phyloP scores from a whole-genome alignment of 2,113 vertebrate species.

The Zapornia atra region DNA sequence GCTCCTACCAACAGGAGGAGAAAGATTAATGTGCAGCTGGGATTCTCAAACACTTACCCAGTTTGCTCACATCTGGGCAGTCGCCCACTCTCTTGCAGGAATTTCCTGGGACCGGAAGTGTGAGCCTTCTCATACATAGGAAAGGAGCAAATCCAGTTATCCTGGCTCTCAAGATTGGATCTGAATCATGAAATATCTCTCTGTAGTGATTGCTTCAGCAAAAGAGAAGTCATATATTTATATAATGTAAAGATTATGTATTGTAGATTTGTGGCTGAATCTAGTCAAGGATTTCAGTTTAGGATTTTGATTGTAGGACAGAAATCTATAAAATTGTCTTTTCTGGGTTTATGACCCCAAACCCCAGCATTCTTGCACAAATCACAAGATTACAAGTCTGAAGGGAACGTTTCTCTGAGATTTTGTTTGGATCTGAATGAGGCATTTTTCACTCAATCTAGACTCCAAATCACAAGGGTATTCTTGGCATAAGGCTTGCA shows the following conservation, averaged over 20 bases:
- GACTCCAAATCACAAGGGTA: slow-evolving; percentile 41
- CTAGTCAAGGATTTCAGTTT: slow-evolving; percentile 1
- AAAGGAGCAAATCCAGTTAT: background rate
- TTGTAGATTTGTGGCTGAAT: slow-evolving; percentile 1
- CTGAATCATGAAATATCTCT: background rate
- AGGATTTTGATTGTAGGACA: background rate
- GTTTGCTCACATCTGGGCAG: background rate
- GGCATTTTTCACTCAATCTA: slow-evolving; percentile 43
- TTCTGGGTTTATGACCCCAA: slow-evolving; percentile 23
- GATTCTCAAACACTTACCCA: background rate
- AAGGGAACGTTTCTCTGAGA: background rate
- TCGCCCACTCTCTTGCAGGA: background rate
- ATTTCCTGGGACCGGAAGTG: background rate
- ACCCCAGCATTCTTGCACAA: slow-evolving; percentile 39
- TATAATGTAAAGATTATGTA: slow-evolving; percentile 33
- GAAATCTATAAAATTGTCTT: slow-evolving; percentile 19
- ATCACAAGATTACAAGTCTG: slow-evolving; percentile 42
- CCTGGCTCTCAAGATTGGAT: background rate
- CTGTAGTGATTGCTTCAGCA: background rate
- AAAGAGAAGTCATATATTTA: background rate
- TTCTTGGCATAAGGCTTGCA: slow-evolving; percentile 21
- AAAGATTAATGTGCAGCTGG: background rate
- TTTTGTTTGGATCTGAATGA: slow-evolving; percentile 44
- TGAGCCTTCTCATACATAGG: background rate
- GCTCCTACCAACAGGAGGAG: background rate